Evolutionary conservation across 2,797 vertebrate genomes (phyloP).

Genomic region (Etheostoma nigrum): DNA sequence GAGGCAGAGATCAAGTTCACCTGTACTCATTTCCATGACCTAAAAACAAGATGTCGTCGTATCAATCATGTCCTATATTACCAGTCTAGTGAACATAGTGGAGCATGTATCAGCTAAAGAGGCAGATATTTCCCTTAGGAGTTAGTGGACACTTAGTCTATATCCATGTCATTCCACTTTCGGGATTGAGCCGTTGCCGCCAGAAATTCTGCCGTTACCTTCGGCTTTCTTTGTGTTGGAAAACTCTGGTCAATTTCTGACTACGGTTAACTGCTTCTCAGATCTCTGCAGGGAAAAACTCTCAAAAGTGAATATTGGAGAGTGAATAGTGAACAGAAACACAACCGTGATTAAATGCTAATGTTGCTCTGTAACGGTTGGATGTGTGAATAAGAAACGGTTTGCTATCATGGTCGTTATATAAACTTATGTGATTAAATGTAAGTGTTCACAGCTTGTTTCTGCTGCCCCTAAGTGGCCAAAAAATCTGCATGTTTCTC

Average conservation of each 20-base stretch:
- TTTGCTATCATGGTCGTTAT: not conserved
- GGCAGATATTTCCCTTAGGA: too few relatives aligned
- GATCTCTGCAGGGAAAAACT: too few relatives aligned
- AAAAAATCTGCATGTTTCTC: not conserved
- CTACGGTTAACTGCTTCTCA: too few relatives aligned
- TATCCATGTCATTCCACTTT: too few relatives aligned
- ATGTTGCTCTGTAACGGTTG: not conserved
- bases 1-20: constrained; percentile 1
- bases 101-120: too few relatives aligned
- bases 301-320: too few relatives aligned
- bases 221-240: too few relatives aligned
- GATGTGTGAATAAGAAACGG: too few relatives aligned
- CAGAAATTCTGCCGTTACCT: too few relatives aligned
- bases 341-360: not conserved
- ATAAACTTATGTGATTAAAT: not conserved
- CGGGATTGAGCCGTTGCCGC: too few relatives aligned
- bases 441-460: not conserved
- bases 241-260: too few relatives aligned
- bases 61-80: not conserved
- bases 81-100: not conserved
- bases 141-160: too few relatives aligned
- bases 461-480: not conserved
- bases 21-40: constrained; percentile 15
- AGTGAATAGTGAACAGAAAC: not conserved
- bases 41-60: constrained; percentile 11